Evolutionary conservation across 2,113 vertebrate genomes (phyloP).

Genomic region (Ciconia maguari): DNA sequence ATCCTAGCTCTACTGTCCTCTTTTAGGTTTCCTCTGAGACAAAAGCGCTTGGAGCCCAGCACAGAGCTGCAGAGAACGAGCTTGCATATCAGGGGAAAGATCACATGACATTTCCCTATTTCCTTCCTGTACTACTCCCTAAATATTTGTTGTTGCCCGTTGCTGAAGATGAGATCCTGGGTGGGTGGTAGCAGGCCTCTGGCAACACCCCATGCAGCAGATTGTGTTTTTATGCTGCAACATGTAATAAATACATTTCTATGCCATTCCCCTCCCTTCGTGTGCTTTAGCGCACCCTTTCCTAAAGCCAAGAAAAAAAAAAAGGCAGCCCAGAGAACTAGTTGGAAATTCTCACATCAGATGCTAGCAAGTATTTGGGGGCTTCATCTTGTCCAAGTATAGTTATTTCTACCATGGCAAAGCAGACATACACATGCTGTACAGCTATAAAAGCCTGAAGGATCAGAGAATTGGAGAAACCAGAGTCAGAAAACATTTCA

Average conservation of each 20-base stretch:
- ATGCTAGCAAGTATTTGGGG: background rate
- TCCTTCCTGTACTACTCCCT: background rate
- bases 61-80: background rate
- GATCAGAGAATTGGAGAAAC: background rate
- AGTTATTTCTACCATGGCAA: background rate
- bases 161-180: background rate
- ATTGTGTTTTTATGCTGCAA: background rate
- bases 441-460: background rate
- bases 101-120: background rate
- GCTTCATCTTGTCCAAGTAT: background rate
- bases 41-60: background rate
- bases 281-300: background rate
- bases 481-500: background rate
- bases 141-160: accelerated
- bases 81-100: accelerated
- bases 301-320: background rate
- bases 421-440: background rate
- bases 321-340: background rate
- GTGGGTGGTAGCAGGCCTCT: background rate
- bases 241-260: background rate
- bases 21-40: background rate
- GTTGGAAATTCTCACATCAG: background rate
- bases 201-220: slow-evolving; percentile 6
- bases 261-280: background rate
- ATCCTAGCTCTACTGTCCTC: background rate